Evolutionary conservation across 2,888 invertebrate species (phyloP).

Genomic region (Lottia scabra): DNA sequence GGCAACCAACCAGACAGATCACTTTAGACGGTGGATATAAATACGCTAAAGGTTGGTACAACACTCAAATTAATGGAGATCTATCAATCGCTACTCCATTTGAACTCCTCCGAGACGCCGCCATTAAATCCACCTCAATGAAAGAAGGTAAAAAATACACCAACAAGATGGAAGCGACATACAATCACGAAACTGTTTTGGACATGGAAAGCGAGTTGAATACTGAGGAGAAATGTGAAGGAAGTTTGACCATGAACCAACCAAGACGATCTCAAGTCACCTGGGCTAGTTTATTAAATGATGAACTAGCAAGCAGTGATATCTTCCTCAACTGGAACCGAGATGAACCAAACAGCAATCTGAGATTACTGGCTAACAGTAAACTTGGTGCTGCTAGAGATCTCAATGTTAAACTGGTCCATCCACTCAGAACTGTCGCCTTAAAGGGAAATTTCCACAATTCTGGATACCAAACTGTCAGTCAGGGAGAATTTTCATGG

Average conservation of each 20-base stretch:
- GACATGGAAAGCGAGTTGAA: constrained; percentile 30
- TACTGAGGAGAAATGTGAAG: constrained; percentile 14
- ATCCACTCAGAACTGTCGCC: constrained; percentile 31
- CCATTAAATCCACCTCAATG: constrained; percentile 22
- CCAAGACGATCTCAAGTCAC: constrained; percentile 33
- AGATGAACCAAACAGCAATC: constrained; percentile 24
- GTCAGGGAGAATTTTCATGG: constrained; percentile 19
- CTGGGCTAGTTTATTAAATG: constrained; percentile 26
- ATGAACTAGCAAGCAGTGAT: constrained; percentile 25
- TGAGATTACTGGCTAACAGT: constrained; percentile 27
- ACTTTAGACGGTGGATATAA: constrained; percentile 22
- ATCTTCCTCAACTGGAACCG: constrained; percentile 43
- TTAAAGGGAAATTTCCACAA: constrained; percentile 21
- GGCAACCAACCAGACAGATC: constrained; percentile 33
- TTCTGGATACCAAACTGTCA: not conserved
- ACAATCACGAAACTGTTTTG: constrained; percentile 31
- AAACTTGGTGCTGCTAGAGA: constrained; percentile 13
- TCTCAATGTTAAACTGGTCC: constrained; percentile 25
- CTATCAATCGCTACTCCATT: constrained; percentile 34
- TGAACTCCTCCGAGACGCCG: constrained; percentile 8
- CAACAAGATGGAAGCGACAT: constrained; percentile 26
- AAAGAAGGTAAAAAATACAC: constrained; percentile 8
- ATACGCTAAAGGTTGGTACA: constrained; percentile 11
- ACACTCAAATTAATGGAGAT: constrained; percentile 15
- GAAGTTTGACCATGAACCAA: constrained; percentile 22